Conservation (phyloP, 2,797 vertebrate genomes). For the Leptatherina wallacei region DNA sequence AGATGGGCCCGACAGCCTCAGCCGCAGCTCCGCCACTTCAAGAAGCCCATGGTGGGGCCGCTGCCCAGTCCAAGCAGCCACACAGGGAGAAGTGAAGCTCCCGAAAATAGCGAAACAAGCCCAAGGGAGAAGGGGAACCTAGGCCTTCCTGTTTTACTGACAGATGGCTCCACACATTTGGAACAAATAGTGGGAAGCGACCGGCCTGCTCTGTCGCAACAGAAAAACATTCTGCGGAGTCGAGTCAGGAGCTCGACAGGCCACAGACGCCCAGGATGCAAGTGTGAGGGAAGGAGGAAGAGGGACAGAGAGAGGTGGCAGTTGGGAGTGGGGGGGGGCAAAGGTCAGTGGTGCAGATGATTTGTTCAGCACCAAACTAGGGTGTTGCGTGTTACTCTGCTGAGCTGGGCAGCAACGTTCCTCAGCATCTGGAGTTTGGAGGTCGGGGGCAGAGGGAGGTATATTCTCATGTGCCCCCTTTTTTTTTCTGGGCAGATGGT, state of each 20-base stretch:
- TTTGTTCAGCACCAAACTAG: conserved; percentile 63
- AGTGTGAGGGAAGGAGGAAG: conserved; percentile 27
- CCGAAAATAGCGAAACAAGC: conserved; percentile 86
- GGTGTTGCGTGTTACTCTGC: conserved; percentile 55
- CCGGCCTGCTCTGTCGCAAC: conserved; percentile 78
- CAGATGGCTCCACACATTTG: conserved; percentile 89
- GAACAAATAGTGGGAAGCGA: conserved; percentile 87
- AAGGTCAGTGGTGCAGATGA: conserved; percentile 80
- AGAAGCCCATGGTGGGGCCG: conserved; percentile 83
- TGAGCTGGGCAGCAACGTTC: neutral
- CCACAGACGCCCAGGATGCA: conserved; percentile 74
- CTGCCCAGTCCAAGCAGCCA: conserved; percentile 73
- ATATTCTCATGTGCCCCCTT: conserved; percentile 67
- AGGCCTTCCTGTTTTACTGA: conserved; percentile 91
- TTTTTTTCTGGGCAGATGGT: conserved; percentile 75
- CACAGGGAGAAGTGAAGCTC: conserved; percentile 88
- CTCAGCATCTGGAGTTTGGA: conserved; percentile 72
- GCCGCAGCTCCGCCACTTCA: conserved; percentile 83
- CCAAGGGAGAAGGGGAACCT: conserved; percentile 89
- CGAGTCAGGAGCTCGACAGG: conserved; percentile 64
- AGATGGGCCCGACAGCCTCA: conserved; percentile 90
- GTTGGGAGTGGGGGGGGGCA: conserved; percentile 26
- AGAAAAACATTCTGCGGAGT: conserved; percentile 68
- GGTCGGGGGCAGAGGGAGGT: conserved; percentile 46
- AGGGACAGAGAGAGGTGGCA: neutral